These are phyloP conservation scores for Ageneiosus marmoratus DNA, from an alignment of 2,113 vertebrate genomes.

Conservation along the genomic window DNA sequence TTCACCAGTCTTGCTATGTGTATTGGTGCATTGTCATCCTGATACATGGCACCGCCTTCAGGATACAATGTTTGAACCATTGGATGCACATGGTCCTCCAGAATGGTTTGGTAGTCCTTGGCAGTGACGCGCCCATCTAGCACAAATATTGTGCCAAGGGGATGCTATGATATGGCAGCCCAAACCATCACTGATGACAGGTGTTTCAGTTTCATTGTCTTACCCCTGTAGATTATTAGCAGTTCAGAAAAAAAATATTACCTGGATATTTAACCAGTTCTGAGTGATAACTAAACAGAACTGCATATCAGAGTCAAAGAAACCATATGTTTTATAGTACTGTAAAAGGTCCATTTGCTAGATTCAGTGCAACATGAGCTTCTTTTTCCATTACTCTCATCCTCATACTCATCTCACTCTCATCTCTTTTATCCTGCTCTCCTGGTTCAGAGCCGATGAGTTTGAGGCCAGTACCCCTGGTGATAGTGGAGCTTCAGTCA, in stretches of 20 bases:
- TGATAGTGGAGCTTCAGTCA: constrained; percentile 63
- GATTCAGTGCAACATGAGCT: constrained; percentile 33
- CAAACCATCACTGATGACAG: too few species aligned
- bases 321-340: constrained; percentile 72
- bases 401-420: constrained; percentile 59
- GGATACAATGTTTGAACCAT: too few species aligned
- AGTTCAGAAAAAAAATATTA: constrained; percentile 70
- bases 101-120: too few species aligned
- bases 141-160: too few species aligned
- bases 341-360: constrained; percentile 54
- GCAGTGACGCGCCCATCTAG: too few species aligned
- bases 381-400: constrained; percentile 30
- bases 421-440: constrained; percentile 62
- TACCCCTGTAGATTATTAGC: too few species aligned
- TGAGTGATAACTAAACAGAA: constrained; percentile 67
- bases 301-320: constrained; percentile 70
- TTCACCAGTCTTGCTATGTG: too few species aligned
- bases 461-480: constrained; percentile 68
- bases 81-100: too few species aligned
- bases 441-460: constrained; percentile 52
- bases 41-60: too few species aligned
- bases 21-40: too few species aligned
- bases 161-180: too few species aligned
- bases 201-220: too few species aligned
- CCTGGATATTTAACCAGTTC: constrained; percentile 64